These are phyloP conservation scores for Ectropis crepuscularia DNA, from an alignment of 2,888 invertebrate genomes.

Conservation along the genomic window DNA sequence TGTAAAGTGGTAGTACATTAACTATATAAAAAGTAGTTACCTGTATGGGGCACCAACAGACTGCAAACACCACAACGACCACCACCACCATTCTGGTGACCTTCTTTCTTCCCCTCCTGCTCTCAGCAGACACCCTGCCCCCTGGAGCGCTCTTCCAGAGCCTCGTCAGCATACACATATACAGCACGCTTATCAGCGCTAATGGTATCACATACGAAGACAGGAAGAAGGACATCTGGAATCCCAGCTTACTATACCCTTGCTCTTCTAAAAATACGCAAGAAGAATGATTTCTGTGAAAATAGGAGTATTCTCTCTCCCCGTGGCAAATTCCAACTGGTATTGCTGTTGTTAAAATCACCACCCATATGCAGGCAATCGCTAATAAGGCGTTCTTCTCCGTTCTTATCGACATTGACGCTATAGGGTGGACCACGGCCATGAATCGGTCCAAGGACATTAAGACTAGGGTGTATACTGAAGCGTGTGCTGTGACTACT, in stretches of 20 bases:
- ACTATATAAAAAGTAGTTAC: slow-evolving; percentile 81
- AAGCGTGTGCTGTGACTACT: slow-evolving; percentile 96
- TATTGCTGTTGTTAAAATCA: slow-evolving; percentile 91
- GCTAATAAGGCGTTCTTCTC: slow-evolving; percentile 92
- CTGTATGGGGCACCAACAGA: slow-evolving; percentile 98
- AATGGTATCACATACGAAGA: slow-evolving; percentile 95
- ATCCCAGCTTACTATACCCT: slow-evolving; percentile 85
- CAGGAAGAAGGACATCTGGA: slow-evolving; percentile 93
- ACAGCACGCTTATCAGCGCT: slow-evolving; percentile 93
- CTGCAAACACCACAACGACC: slow-evolving; percentile 95
- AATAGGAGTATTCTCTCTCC: slow-evolving; percentile 87
- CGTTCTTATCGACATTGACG: slow-evolving; percentile 93
- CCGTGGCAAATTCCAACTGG: slow-evolving; percentile 92
- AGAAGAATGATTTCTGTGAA: slow-evolving; percentile 86
- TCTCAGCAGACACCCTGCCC: slow-evolving; percentile 92
- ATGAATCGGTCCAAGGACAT: slow-evolving; percentile 97
- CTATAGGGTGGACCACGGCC: slow-evolving; percentile 96
- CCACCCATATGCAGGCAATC: slow-evolving; percentile 91
- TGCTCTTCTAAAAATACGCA: slow-evolving; percentile 88
- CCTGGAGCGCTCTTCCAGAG: slow-evolving; percentile 94
- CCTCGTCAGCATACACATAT: slow-evolving; percentile 94
- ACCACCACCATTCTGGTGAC: slow-evolving; percentile 97
- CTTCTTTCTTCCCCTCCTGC: slow-evolving; percentile 92
- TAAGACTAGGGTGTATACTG: slow-evolving; percentile 96
- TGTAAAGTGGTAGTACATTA: background rate